Evolutionary conservation across 2,888 invertebrate genomes (phyloP).

Genomic region (Cotesia congregata): DNA sequence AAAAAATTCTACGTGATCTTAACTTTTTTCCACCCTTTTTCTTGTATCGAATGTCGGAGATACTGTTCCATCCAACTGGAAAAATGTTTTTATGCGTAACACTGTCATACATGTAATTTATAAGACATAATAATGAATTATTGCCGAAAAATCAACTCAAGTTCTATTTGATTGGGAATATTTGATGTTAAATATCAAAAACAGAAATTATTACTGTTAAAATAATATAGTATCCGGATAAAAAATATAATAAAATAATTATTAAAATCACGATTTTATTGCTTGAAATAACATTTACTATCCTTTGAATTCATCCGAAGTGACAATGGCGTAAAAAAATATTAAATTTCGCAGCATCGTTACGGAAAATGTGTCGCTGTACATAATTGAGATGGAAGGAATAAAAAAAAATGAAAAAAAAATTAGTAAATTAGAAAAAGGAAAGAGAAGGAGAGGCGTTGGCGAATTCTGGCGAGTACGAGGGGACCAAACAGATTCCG

Average conservation of each 20-base stretch:
- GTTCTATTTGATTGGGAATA: no score
- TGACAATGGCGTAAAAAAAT: background rate
- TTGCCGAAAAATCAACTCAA: no score
- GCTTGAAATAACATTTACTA: background rate
- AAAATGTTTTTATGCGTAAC: background rate
- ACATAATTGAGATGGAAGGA: slow-evolving; percentile 24
- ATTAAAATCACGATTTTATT: background rate
- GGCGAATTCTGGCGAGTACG: slow-evolving; percentile 37
- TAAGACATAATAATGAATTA: background rate
- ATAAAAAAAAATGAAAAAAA: slow-evolving; percentile 19
- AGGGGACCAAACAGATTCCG: slow-evolving; percentile 32
- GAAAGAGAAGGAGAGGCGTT: slow-evolving; percentile 30
- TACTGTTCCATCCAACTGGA: background rate
- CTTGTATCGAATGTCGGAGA: background rate
- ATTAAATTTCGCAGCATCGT: slow-evolving; percentile 1
- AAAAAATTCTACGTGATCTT: slow-evolving; percentile 48
- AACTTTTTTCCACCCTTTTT: slow-evolving; percentile 3
- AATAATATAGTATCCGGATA: background rate
- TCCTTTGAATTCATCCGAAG: no score
- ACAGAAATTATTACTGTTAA: background rate
- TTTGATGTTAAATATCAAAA: no score
- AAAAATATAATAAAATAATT: background rate
- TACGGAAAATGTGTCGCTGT: slow-evolving; percentile 29
- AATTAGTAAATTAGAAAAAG: slow-evolving; percentile 12
- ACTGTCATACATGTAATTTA: background rate